Evolutionary conservation across 2,113 vertebrate species (phyloP).

Genomic region (Calidris pugnax): DNA sequence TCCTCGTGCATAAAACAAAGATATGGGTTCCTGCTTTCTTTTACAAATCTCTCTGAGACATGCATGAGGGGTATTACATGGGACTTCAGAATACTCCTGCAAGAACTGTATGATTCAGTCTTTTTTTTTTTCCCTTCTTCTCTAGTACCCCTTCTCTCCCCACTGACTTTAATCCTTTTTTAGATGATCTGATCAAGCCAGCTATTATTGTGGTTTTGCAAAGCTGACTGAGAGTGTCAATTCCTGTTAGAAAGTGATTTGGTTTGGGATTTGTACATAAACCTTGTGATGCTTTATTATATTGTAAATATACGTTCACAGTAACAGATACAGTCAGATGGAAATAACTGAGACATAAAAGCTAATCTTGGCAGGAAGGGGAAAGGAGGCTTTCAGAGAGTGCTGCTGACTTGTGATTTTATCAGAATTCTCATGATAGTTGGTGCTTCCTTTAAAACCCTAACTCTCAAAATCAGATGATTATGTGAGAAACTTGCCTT

Average conservation of each 20-base stretch:
- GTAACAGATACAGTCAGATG: background rate
- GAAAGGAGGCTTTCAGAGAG: background rate
- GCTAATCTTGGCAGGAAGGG: background rate
- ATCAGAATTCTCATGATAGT: background rate
- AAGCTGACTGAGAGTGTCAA: background rate
- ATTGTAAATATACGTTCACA: background rate
- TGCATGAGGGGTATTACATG: background rate
- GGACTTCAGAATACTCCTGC: background rate
- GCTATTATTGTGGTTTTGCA: background rate
- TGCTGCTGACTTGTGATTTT: constrained; percentile 11
- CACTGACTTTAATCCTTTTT: background rate
- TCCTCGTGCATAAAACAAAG: background rate
- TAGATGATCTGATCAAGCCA: background rate
- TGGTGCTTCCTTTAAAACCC: constrained; percentile 15
- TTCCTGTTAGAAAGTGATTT: background rate
- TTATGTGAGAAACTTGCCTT: constrained; percentile 10
- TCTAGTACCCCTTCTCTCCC: no score
- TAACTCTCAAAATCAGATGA: background rate
- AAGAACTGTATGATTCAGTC: background rate
- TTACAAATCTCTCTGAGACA: background rate
- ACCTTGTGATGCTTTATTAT: background rate
- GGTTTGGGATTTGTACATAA: constrained; percentile 12
- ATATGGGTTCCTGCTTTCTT: background rate
- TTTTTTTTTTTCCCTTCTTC: background rate
- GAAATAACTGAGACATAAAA: constrained; percentile 22